These are phyloP conservation scores for Diarsia brunnea DNA, from an alignment of 2,888 invertebrate genomes.

Conservation along the genomic window DNA sequence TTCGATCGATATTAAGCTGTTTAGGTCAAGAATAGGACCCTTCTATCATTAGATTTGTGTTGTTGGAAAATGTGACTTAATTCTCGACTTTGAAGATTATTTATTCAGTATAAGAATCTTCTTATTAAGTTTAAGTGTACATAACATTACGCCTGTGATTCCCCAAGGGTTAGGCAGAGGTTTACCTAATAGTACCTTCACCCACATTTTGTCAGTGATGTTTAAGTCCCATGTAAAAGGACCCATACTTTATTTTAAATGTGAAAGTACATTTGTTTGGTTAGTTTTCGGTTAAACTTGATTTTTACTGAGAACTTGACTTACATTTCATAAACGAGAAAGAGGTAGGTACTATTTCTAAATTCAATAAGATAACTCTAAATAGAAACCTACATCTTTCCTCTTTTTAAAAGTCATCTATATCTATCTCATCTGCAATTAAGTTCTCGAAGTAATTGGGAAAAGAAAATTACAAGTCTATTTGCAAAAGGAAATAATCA, in stretches of 20 bases:
- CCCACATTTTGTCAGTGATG: too few species aligned
- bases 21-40: conserved; percentile 12
- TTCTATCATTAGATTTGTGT: background rate
- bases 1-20: conserved; percentile 16
- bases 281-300: too few species aligned
- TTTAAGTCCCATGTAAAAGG: too few species aligned
- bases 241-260: too few species aligned
- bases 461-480: too few species aligned
- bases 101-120: conserved; percentile 6
- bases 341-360: background rate
- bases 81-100: conserved; percentile 11
- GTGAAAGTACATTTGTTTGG: too few species aligned
- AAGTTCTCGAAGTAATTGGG: background rate
- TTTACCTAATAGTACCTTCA: too few species aligned
- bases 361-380: background rate
- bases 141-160: too few species aligned
- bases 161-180: too few species aligned
- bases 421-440: background rate
- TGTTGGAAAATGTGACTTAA: background rate
- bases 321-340: background rate
- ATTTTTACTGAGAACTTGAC: background rate
- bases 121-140: background rate
- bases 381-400: background rate
- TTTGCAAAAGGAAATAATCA: too few species aligned
- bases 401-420: background rate